Evolutionary conservation across 2,888 invertebrate species (phyloP), one percentile per base, ranked within the genome.

Genomic region (Scaptodrosophila latifasciaeformis): DNA sequence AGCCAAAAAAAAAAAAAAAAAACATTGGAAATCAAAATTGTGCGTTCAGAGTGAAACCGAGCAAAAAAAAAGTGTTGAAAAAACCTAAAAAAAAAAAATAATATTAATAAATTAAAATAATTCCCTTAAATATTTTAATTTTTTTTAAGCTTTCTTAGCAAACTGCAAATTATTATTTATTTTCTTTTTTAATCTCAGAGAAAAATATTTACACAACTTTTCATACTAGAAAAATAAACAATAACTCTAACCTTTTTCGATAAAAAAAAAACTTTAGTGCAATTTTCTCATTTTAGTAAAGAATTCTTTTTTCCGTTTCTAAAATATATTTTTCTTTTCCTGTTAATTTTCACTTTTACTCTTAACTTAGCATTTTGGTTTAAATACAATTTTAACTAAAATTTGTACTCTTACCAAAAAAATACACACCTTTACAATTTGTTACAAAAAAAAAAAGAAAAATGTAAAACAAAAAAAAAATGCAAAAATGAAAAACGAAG

Each of bases 391-490:
- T 12, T 15, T 10, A 15, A n/a, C 34, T 6, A 34, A 19, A 47
- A 24, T n/a, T n/a, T n/a, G n/a, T n/a, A n/a, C n/a, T n/a, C n/a
- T n/a, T n/a, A n/a, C n/a, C n/a, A n/a, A n/a, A n/a, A n/a, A n/a
- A n/a, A n/a, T n/a, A n/a, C n/a, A n/a, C n/a, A n/a, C n/a, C n/a
- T n/a, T n/a, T n/a, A n/a, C n/a, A n/a, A n/a, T n/a, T n/a, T n/a
- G n/a, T 15, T 7, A 48, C 17, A 2, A 42, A 31, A 34, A 42
- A 53, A 42, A 1, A 17, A 40, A 40, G 12, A 31, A 19, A 44
- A 59, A 59, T 53, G 13, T 34, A 43, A 54, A 58, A 56, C 40
- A 59, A 46, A 54, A 59, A 29, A 34, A 4, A 29, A 44, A 47
- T 27, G 31, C 48, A 30, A 21, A 44, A 19, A 13, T 3, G 5